Evolutionary conservation across 2,888 invertebrate species (phyloP).

Genomic region (Rhaphigaster nebulosa): DNA sequence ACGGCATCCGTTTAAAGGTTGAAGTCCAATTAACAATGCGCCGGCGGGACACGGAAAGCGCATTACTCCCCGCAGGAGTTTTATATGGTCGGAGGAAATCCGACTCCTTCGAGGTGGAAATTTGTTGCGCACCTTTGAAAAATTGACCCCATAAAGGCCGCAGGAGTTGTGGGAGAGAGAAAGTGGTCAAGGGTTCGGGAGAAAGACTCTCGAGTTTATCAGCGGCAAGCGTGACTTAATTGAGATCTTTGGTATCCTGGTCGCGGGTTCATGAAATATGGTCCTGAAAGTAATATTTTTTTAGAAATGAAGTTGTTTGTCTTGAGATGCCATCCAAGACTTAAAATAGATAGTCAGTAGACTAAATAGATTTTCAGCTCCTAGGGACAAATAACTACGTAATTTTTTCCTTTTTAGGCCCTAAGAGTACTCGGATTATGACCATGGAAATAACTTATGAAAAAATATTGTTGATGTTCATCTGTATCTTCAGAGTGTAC

Average conservation of each 20-base stretch:
- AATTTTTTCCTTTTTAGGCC: no score
- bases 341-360: no score
- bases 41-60: constrained; percentile 19
- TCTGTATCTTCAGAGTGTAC: no score
- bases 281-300: neutral
- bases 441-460: no score
- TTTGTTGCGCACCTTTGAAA: neutral
- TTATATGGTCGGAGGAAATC: neutral
- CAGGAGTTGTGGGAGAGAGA: constrained; percentile 19
- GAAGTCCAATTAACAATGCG: constrained; percentile 9
- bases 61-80: constrained; percentile 14
- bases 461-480: no score
- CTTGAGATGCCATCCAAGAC: no score
- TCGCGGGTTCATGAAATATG: neutral
- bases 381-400: no score
- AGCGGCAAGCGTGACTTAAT: constrained; percentile 21
- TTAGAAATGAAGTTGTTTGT: no score
- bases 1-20: neutral
- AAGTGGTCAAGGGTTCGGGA: neutral
- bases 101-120: neutral
- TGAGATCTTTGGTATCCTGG: neutral
- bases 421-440: no score
- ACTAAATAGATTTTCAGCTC: no score
- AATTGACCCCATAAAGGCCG: constrained; percentile 4
- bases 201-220: neutral